Percentiles rank a stretch among this genome's conserved stretches.
These are phyloP conservation scores for Oceanodroma tethys DNA, from an alignment of 2,113 vertebrate species.

Conservation along the genomic window DNA sequence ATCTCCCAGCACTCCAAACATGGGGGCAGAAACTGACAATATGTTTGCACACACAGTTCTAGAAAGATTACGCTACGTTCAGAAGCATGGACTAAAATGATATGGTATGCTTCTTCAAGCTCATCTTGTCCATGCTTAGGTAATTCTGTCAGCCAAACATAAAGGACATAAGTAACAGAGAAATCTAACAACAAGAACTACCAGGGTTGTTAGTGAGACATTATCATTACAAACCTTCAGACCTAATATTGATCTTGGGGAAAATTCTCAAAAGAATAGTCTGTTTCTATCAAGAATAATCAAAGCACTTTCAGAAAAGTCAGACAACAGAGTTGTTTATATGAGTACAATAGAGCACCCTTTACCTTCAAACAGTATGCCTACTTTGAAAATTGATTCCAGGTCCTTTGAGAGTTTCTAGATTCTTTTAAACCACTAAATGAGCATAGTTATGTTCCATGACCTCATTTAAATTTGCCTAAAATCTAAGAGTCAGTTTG, in stretches of 20 bases:
- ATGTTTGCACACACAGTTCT: background rate
- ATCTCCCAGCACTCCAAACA: background rate
- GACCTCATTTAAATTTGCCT: background rate
- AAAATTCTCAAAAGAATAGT: background rate
- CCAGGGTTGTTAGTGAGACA: background rate
- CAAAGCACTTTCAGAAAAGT: background rate
- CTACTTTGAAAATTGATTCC: background rate
- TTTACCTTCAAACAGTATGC: background rate
- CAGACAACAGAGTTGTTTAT: background rate
- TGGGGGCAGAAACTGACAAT: background rate
- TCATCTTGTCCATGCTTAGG: background rate
- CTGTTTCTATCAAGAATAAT: background rate
- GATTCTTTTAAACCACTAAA: background rate
- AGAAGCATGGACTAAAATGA: background rate
- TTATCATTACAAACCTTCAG: background rate
- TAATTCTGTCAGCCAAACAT: background rate
- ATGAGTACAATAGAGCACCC: background rate
- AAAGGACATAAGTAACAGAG: background rate
- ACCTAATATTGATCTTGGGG: background rate
- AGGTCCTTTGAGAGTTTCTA: background rate
- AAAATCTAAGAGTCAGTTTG: background rate
- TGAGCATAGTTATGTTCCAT: background rate
- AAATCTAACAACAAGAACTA: background rate
- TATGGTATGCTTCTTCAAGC: background rate
- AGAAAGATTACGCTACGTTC: background rate